These are phyloP conservation scores for Pogonognathellus flavescens DNA, from an alignment of 1,140 invertebrate genomes.

Conservation along the genomic window DNA sequence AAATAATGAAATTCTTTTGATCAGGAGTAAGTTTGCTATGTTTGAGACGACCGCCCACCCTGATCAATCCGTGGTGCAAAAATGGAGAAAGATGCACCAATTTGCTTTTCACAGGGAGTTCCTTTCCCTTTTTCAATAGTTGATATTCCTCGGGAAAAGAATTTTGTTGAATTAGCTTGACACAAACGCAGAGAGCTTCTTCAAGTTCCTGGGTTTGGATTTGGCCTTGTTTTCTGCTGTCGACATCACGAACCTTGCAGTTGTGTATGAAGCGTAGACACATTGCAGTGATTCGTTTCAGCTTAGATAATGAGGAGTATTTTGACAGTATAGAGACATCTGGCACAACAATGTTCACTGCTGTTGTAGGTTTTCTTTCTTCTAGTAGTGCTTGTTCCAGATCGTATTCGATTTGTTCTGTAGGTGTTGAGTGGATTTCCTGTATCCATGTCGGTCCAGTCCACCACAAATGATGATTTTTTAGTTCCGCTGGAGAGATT, in stretches of 20 bases:
- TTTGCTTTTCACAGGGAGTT: neutral
- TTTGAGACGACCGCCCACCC: neutral
- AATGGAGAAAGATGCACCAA: neutral
- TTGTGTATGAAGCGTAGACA: neutral
- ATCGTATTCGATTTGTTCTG: too few species aligned
- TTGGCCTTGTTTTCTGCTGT: neutral
- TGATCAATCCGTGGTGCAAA: neutral
- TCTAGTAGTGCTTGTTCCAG: neutral
- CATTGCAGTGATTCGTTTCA: neutral
- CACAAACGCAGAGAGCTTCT: neutral
- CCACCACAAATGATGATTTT: conserved; percentile 69
- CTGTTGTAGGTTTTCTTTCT: neutral
- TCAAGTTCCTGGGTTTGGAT: neutral
- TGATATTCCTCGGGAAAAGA: too few species aligned
- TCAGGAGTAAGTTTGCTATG: neutral
- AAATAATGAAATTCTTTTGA: neutral
- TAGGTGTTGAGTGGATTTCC: neutral
- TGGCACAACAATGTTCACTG: neutral
- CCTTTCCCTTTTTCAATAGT: too few species aligned
- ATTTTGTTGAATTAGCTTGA: neutral
- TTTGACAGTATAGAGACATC: too few species aligned
- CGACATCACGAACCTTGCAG: too few species aligned
- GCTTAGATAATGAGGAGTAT: neutral
- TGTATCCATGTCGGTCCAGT: conserved; percentile 67
- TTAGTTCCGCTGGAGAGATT: conserved; percentile 64